phyloP scores from a whole-genome alignment of 2,113 vertebrate species.

The Tympanuchus pallidicinctus region DNA sequence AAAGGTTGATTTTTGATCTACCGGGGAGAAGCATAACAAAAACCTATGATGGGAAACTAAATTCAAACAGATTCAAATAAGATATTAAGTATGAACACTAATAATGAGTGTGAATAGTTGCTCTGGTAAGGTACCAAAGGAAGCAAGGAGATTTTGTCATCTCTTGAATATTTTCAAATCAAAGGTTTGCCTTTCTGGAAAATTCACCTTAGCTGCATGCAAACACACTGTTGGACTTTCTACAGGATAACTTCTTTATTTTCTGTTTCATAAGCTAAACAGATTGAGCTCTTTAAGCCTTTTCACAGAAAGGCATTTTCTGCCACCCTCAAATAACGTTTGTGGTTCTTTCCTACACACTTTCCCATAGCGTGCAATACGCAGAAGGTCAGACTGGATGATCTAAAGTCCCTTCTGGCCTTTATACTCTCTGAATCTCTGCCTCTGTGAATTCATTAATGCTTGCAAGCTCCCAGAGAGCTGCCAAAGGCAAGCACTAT shows the following conservation, averaged over 20 bases:
- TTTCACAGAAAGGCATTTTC: conserved; percentile 37
- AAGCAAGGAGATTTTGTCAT: background rate
- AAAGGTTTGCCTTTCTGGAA: conserved; percentile 25
- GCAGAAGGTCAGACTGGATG: conserved; percentile 62
- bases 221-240: background rate
- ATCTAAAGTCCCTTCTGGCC: conserved; percentile 72
- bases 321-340: conserved; percentile 58
- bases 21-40: background rate
- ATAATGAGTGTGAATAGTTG: background rate
- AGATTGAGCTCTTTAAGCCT: conserved; percentile 48
- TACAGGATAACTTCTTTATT: background rate
- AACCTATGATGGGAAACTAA: background rate
- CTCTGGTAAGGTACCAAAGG: background rate
- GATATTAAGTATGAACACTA: background rate
- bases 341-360: conserved; percentile 41
- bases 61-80: conserved; percentile 2
- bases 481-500: conserved; percentile 58
- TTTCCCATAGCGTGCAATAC: conserved; percentile 13
- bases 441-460: conserved; percentile 69
- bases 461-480: conserved; percentile 63
- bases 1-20: background rate
- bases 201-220: background rate
- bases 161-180: background rate
- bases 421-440: conserved; percentile 61
- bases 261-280: conserved; percentile 24